Evolutionary conservation across 35 echinoderm and acorn worm species (phyloP).

Genomic region (Ptychodera flava): DNA sequence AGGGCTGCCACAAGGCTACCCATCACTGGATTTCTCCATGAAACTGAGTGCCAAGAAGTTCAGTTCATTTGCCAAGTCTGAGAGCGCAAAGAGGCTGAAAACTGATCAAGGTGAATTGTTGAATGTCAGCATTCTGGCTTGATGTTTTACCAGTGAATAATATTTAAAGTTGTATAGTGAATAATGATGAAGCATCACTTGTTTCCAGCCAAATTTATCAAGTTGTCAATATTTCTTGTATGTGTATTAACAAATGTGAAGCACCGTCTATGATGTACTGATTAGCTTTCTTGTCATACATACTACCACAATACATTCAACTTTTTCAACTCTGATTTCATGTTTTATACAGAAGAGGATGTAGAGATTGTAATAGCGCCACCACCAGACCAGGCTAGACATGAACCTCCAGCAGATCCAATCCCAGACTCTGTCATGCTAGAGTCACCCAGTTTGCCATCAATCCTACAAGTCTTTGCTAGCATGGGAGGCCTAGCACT

Average conservation of each 20-base stretch:
- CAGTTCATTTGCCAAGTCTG: conserved; percentile 48
- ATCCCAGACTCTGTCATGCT: conserved; percentile 46
- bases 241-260: too few species aligned
- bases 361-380: background rate
- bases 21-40: conserved; percentile 55
- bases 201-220: too few species aligned
- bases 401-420: background rate
- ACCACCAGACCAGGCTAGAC: background rate
- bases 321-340: too few species aligned
- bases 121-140: background rate
- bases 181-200: too few species aligned
- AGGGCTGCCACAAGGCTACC: conserved; percentile 58
- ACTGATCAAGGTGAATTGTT: conserved; percentile 55
- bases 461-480: conserved; percentile 96
- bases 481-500: conserved; percentile 85
- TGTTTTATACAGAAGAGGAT: background rate
- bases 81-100: conserved; percentile 74
- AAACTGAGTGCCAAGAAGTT: conserved; percentile 11
- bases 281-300: too few species aligned
- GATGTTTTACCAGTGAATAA: too few species aligned
- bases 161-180: too few species aligned
- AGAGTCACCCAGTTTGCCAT: conserved; percentile 72
- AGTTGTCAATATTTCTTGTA: too few species aligned
- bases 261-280: too few species aligned
- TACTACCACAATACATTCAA: too few species aligned